These are phyloP conservation scores for Lysandra coridon DNA, from an alignment of 2,888 invertebrate species.

Conservation along the genomic window DNA sequence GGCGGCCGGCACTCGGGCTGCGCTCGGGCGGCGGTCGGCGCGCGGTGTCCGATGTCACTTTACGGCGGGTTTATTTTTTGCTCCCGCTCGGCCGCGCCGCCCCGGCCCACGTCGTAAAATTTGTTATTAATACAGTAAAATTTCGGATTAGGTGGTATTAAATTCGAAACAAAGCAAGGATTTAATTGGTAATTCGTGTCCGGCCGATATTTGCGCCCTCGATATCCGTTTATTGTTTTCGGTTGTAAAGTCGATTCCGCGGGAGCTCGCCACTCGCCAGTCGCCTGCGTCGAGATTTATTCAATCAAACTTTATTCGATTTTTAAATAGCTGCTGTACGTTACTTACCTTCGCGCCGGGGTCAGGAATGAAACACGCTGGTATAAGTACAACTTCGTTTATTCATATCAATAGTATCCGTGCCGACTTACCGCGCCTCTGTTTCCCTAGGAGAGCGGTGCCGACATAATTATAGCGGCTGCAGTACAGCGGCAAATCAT, in stretches of 20 bases:
- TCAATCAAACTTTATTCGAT: constrained; percentile 42
- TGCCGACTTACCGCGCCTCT: not conserved
- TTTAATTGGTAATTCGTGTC: constrained; percentile 74
- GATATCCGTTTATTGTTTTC: constrained; percentile 52
- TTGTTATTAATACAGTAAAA: constrained; percentile 78
- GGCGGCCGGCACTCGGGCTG: constrained; percentile 39
- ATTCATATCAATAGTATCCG: not conserved
- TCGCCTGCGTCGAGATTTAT: constrained; percentile 36
- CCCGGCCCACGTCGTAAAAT: constrained; percentile 62
- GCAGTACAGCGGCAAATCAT: not conserved
- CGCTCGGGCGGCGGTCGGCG: not conserved
- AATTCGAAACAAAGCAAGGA: constrained; percentile 76
- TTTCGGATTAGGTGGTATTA: constrained; percentile 76
- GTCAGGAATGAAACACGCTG: not conserved
- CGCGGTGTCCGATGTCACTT: constrained; percentile 64
- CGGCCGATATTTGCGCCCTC: constrained; percentile 44
- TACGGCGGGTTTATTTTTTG: constrained; percentile 65
- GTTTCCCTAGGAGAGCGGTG: not conserved
- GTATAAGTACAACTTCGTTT: constrained; percentile 3
- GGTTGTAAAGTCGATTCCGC: constrained; percentile 48
- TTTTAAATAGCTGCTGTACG: constrained; percentile 8
- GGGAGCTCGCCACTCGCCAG: constrained; percentile 35
- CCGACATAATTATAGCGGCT: not conserved
- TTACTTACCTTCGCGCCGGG: not conserved
- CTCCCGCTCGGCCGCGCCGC: constrained; percentile 61